Base-by-base conservation (phyloP, 1,140 invertebrate genomes). In the Ostrea denselamellosa region DNA sequence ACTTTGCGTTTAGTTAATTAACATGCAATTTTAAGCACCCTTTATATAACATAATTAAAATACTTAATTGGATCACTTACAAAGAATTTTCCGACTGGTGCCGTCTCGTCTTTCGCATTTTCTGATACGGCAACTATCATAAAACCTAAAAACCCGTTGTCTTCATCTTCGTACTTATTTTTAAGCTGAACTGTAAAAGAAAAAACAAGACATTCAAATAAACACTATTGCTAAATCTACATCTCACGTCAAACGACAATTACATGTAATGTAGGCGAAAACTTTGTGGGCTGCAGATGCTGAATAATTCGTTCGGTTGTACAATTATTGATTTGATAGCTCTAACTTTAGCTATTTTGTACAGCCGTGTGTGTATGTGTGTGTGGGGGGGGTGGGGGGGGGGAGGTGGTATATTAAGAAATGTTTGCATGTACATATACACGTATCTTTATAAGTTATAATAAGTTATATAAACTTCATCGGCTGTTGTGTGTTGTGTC, bases 91-190 rank as follows among this genome's bases (percentile, higher is more conserved):
- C 90, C 90, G 0, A 68, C 86, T 14, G 86, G 34, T 28, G 77
- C 44, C 9, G 52, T 83, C 54, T 90, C 90, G n/a, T 87, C 62
- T 53, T 81, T 68, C 8, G 51, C 71, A 10, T 56, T 85, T 58
- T 89, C 83, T 8, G 90, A 84, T 22, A 87, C 84, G 44, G 88
- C 87, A 5, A 90, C 88, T 84, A 90, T 22, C 90, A 90, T 90
- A 44, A 90, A 51, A 17, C 90, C 90, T n/a, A 89, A 84, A 58
- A 90, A 44, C 53, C 85, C 68, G 52, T 89, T 83, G 82, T 83
- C 82, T 52, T 83, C 82, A 8, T 83, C 82, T 83, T 83, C 82
- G 19, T 83, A 83, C 5, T 22, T 34, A 25, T 83, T 83, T 17
- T 52, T 83, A 3, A 83, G 44, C 5, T 53, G 19, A 83, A 83